Evolutionary conservation across 2,113 vertebrate genomes (phyloP), one percentile per base, ranked within the genome.

Genomic region (Puma concolor): DNA sequence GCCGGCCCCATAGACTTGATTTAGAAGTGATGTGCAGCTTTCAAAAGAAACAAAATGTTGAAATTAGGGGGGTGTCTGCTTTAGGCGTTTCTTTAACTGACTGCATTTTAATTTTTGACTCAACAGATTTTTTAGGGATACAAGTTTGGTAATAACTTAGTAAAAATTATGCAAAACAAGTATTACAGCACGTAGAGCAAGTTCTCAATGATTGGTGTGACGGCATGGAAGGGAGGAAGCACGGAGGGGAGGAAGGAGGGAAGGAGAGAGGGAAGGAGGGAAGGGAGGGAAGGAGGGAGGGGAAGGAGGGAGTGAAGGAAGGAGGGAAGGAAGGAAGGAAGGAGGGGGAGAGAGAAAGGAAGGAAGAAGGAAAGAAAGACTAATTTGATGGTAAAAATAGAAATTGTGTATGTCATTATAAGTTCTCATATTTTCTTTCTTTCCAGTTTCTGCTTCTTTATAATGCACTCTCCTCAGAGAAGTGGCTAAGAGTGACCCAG

Each of bases 271-370:
- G 17, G 57, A 60, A 23, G 54, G 48, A 9, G 23, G 27, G 36
- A 12, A 31, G 17, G 29, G 13, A 7, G 41, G 0, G n/a, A 9
- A 6, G 19, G 29, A 9, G 5, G 23, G 17, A 14, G 44, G 7
- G 14, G 29, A 80, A 60, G n/a, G 63, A 82, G 15, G 16, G 44
- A 54, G 41, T 41, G 41, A 52, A 12, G 16, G 71, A 27, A 33
- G 17, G 29, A 76, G 48, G 33, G 21, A 11, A 50, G 25, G 23
- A 33, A 63, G 17, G 19, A n/a, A 17, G 14, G 54, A 38, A 21
- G 7, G 81, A 84, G 4, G 57, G 23, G 38, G 21, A 23, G 52
- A 57, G 52, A 36, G 72, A 57, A 52, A 5, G 48, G 36, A 52
- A 64, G 17, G 13, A 8, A 23, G n/a, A 19, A 87, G 38, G 12